Conservation (phyloP, 2,888 invertebrate genomes). For the Dasypolia templi region DNA sequence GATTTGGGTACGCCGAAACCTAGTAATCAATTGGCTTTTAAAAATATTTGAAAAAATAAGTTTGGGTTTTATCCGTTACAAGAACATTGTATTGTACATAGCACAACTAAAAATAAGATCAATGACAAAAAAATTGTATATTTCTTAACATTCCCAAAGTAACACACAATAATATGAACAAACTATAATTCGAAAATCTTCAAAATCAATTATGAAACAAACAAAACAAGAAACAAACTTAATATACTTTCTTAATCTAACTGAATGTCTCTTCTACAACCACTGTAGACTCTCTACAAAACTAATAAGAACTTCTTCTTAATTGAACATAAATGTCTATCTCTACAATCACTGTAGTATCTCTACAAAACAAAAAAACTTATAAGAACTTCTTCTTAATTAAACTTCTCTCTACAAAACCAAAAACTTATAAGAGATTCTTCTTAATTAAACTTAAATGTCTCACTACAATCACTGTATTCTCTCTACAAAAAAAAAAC, state of each 20-base stretch:
- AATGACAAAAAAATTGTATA: conserved; percentile 51
- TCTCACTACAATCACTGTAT: background rate
- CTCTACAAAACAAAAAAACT: background rate
- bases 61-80: conserved; percentile 29
- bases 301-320: too few relatives aligned
- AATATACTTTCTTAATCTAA: background rate
- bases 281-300: too few relatives aligned
- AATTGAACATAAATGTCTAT: background rate
- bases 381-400: background rate
- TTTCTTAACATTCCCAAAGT: conserved; percentile 39
- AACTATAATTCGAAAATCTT: conserved; percentile 10
- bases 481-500: too few relatives aligned
- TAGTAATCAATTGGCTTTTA: background rate
- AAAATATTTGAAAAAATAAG: conserved; percentile 17
- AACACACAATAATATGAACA: conserved; percentile 1
- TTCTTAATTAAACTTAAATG: background rate
- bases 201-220: conserved; percentile 6
- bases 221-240: conserved; percentile 5
- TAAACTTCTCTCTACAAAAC: background rate
- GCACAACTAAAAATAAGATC: conserved; percentile 36
- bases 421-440: too few relatives aligned
- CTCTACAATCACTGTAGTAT: background rate
- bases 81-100: conserved; percentile 30
- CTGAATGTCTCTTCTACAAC: too few relatives aligned
- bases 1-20: background rate